These are phyloP conservation scores for Pyralis farinalis DNA, from an alignment of 2,888 invertebrate genomes.

Conservation along the genomic window DNA sequence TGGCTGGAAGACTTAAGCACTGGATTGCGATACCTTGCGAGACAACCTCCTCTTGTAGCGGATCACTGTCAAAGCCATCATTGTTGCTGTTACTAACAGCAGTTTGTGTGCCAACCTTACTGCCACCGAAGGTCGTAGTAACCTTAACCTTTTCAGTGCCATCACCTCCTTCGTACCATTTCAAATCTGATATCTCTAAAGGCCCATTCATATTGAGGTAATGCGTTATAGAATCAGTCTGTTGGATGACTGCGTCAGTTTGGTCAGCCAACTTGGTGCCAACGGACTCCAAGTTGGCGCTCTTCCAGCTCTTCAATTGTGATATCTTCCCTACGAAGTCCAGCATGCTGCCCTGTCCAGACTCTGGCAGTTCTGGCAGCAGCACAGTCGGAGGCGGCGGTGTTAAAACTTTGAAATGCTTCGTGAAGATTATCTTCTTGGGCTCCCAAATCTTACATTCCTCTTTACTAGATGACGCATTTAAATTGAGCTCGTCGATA, in stretches of 20 bases:
- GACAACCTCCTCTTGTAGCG: slow-evolving; percentile 60
- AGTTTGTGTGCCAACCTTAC: slow-evolving; percentile 60
- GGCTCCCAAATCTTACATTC: slow-evolving; percentile 67
- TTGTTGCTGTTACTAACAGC: slow-evolving; percentile 59
- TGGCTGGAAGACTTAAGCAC: slow-evolving; percentile 77
- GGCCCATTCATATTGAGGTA: slow-evolving; percentile 71
- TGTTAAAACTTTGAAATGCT: slow-evolving; percentile 61
- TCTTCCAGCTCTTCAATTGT: slow-evolving; percentile 70
- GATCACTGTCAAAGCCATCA: slow-evolving; percentile 75
- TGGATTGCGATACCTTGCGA: slow-evolving; percentile 78
- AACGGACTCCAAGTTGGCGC: slow-evolving; percentile 57
- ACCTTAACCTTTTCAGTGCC: slow-evolving; percentile 63
- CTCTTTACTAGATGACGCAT: slow-evolving; percentile 72
- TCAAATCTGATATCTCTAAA: slow-evolving; percentile 67
- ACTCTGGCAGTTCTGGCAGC: slow-evolving; percentile 57
- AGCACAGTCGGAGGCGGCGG: slow-evolving; percentile 56
- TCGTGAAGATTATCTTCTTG: slow-evolving; percentile 60
- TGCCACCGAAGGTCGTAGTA: slow-evolving; percentile 49
- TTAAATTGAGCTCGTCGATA: slow-evolving; percentile 70
- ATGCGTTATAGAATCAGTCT: slow-evolving; percentile 58
- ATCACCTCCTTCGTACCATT: slow-evolving; percentile 69
- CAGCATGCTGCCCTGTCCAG: slow-evolving; percentile 57
- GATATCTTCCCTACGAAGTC: slow-evolving; percentile 70
- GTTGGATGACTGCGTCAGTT: slow-evolving; percentile 58
- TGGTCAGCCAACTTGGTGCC: slow-evolving; percentile 68